Base-by-base conservation (phyloP, 2,888 invertebrate genomes). In the Drosophila nr. perissopoda region DNA sequence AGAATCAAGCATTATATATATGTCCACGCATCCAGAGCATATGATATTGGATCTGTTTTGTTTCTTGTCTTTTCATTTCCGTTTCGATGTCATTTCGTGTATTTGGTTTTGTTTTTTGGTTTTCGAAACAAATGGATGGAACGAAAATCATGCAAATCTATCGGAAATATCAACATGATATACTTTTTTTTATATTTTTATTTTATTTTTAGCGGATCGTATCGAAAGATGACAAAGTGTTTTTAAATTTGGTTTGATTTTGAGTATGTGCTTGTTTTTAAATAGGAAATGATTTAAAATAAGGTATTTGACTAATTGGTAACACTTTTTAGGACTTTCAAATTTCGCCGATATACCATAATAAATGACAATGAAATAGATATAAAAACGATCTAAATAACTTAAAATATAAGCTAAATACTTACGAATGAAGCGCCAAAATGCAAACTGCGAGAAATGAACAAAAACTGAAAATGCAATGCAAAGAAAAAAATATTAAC, bases 1-100 rank as follows among this genome's bases (percentile, higher is more conserved):
- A 57, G 67, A 60, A 63, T 60, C 57, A 38, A 69, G 45, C 54
- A 36, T 62, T 45, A 45, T 45, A 53, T 57, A 58, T 80, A 58
- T 80, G 77, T 80, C 72, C 66, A 69, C 60, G 57, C 65, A 71
- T 57, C 56, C 58, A 59, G 38, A 68, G 66, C 68, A 76, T 73
- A 67, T 62, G 38, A 68, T 57, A 68, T 79, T 70, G 63, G 40
- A 74, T 38, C 64, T 49, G 53, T 81, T 86, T 71, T 74, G 72
- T 77, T 74, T 53, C 61, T 49, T 65, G 54, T 54, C 10, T 29
- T 38, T 70, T 56, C 16, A 27, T 63, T 76, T 77, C 38, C 60
- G 27, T 59, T 76, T 84, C 73, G 73, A 79, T 83, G 82, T 84
- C 87, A 85, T 89, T 88, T 87, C 78, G 80, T 87, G 89, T 87